Base-by-base conservation (phyloP, 2,888 invertebrate species). In the Polymixis lichenea region DNA sequence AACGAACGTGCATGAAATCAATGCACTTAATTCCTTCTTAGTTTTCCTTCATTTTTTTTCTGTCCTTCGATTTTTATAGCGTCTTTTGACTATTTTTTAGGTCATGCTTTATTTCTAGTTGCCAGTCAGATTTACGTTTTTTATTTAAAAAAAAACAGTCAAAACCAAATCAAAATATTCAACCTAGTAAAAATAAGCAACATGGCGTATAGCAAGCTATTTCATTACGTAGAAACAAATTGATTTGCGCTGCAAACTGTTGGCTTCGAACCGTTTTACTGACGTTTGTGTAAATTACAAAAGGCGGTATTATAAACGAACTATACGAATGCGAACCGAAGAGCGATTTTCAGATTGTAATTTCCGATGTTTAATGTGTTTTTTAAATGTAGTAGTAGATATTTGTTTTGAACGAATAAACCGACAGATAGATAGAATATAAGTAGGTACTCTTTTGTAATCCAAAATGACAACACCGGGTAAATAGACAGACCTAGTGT, bases 261-360 rank as follows among this genome's bases (percentile, higher is more conserved):
- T 89, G 86, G 83, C 86, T 88, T 81, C 84, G 80, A 87, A 88
- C 76, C 88, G 88, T 90, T 91, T 89, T 86, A 81, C 89, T 90
- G 92, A 91, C 90, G 88, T 90, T 89, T 88, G 87, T 85, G 88
- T 90, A 90, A 90, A 91, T 91, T 91, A 90, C 88, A 84, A 89
- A 88, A 89, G 83, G 77, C 86, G 74, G 49, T 66, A 46, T 85
- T 86, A 86, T 88, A 87, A 87, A 85, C 84, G 83, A 83, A 86
- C 76, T 67, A 72, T 87, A 73, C 75, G n/a, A 80, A 84, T 71
- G 51, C 43, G 72, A 72, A 83, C 82, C 82, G 77, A 85, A 85
- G 77, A 86, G 32, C 73, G 83, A 87, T 88, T 89, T 89, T 70
- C 77, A 55, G 74, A 67, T 78, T 82, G 78, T 79, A 85, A 86